phyloP scores from a whole-genome alignment of 2,113 vertebrate genomes.

The Chloropsis hardwickii region DNA sequence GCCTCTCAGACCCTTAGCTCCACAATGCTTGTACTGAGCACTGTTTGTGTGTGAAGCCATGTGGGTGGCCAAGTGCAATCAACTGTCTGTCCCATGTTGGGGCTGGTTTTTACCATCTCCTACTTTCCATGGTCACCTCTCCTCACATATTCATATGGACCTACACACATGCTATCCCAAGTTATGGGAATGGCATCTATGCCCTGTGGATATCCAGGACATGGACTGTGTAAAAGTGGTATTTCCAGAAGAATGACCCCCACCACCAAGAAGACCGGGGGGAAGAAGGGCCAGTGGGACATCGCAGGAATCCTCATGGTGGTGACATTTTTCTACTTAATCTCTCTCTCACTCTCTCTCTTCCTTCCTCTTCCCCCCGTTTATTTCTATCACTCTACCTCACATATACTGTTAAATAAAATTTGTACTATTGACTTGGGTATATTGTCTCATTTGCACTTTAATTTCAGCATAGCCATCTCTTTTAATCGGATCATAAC shows the following conservation, averaged over 20 bases:
- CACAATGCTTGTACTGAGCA: no score
- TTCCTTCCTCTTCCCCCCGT: background rate
- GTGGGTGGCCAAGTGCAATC: background rate
- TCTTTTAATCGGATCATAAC: background rate
- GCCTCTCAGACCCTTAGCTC: background rate
- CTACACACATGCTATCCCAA: background rate
- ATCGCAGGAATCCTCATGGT: fast-evolving
- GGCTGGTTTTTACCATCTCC: background rate
- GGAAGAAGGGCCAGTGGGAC: fast-evolving
- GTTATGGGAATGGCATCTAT: background rate
- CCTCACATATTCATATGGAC: background rate
- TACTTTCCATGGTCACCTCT: background rate
- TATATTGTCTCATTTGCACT: background rate
- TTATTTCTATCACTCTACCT: background rate
- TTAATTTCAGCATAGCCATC: background rate
- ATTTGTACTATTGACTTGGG: background rate
- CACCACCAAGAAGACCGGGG: background rate
- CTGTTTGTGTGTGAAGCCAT: background rate
- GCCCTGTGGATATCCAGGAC: background rate
- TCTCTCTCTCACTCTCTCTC: fast-evolving
- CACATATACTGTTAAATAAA: background rate
- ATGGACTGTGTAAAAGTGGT: background rate
- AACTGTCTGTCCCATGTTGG: background rate
- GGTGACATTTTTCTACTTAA: background rate
- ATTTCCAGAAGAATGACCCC: background rate